phyloP scores from a whole-genome alignment of 2,888 invertebrate genomes.

The Cantharis nigra region DNA sequence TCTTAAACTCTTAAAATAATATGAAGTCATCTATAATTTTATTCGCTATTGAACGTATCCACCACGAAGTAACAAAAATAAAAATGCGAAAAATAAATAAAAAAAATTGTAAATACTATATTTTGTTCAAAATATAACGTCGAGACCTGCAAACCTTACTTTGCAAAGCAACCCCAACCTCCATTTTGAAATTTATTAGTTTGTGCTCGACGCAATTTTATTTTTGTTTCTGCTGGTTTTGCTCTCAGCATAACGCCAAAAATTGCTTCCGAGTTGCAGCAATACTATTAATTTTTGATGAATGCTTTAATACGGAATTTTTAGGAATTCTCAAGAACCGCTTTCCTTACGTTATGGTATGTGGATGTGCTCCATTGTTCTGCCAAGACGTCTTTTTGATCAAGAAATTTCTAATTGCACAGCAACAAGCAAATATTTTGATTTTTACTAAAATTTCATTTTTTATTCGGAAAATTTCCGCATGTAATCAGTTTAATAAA shows the following conservation, averaged over 20 bases:
- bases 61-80: not conserved
- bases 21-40: not conserved
- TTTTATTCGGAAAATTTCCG: too few relatives aligned
- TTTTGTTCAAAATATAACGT: not conserved
- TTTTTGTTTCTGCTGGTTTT: not conserved
- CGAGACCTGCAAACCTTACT: not conserved
- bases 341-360: not conserved
- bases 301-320: not conserved
- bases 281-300: not conserved
- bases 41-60: not conserved
- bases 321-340: not conserved
- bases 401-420: too few relatives aligned
- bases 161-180: not conserved
- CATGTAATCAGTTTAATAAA: too few relatives aligned
- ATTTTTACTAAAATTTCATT: too few relatives aligned
- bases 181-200: not conserved
- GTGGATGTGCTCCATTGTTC: too few relatives aligned
- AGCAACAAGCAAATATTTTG: too few relatives aligned
- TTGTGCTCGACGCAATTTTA: not conserved
- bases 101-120: not conserved
- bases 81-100: not conserved
- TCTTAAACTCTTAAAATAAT: not conserved
- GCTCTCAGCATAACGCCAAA: not conserved
- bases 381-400: too few relatives aligned
- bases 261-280: not conserved